Evolutionary conservation across 2,797 vertebrate species (phyloP).

Genomic region (Hybognathus amarus): DNA sequence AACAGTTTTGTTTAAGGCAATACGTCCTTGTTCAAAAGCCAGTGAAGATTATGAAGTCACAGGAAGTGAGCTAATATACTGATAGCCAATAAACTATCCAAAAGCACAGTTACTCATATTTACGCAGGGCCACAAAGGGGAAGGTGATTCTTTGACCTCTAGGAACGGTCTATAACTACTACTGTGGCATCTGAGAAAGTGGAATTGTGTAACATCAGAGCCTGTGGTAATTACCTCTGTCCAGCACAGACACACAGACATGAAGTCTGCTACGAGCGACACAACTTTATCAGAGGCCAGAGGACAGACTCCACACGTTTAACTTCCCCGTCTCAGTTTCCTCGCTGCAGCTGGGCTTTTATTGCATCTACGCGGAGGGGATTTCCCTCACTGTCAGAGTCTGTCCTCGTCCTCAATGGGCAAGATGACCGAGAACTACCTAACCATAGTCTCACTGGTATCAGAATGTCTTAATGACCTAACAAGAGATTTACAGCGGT

Average conservation of each 20-base stretch:
- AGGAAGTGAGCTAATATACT: slow-evolving; percentile 8
- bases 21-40: not conserved
- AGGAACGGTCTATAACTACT: not conserved
- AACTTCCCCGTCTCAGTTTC: slow-evolving; percentile 55
- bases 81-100: not conserved
- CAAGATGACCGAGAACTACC: slow-evolving; percentile 11
- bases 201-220: slow-evolving; percentile 21
- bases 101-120: not conserved
- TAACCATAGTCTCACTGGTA: slow-evolving; percentile 39
- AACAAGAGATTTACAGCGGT: slow-evolving; percentile 65
- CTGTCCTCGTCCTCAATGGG: slow-evolving; percentile 44
- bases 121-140: not conserved
- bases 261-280: slow-evolving; percentile 10
- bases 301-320: slow-evolving; percentile 54
- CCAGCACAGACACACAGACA: slow-evolving; percentile 25
- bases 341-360: slow-evolving; percentile 75
- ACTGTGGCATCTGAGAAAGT: slow-evolving; percentile 18
- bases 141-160: slow-evolving; percentile 21
- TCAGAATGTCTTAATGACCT: slow-evolving; percentile 64
- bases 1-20: not conserved
- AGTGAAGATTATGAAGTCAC: not conserved
- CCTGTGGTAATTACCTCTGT: slow-evolving; percentile 34
- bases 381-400: slow-evolving; percentile 71
- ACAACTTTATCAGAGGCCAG: slow-evolving; percentile 17
- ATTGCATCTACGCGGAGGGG: slow-evolving; percentile 73